Percentiles rank a stretch among this genome's conserved stretches.
Evolutionary conservation across 2,888 invertebrate genomes (phyloP).

Genomic region (Nycteola revayana): DNA sequence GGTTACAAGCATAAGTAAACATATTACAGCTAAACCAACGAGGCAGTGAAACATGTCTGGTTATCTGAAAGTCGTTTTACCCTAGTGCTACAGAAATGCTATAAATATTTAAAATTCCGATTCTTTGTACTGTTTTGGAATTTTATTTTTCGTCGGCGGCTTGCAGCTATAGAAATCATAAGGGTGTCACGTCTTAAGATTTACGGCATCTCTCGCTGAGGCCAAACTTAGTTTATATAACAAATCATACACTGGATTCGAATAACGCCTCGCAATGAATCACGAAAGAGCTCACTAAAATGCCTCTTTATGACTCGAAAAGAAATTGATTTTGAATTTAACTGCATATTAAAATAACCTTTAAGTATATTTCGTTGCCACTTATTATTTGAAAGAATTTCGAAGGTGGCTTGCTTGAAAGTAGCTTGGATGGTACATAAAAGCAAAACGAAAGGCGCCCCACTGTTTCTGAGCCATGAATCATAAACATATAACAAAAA

Average conservation of each 20-base stretch:
- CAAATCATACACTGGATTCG: constrained; percentile 63
- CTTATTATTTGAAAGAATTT: constrained; percentile 53
- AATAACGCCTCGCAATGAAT: constrained; percentile 53
- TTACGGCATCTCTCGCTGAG: constrained; percentile 71
- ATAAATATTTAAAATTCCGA: constrained; percentile 38
- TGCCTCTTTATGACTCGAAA: constrained; percentile 62
- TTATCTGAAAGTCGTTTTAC: constrained; percentile 10
- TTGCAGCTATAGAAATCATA: constrained; percentile 61
- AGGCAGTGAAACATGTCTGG: too few species aligned
- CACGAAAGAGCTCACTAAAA: constrained; percentile 61
- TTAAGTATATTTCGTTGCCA: constrained; percentile 68
- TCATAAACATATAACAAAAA: constrained; percentile 69
- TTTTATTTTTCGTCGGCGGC: constrained; percentile 54
- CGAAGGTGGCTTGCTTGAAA: constrained; percentile 36
- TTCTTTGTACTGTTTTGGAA: constrained; percentile 39
- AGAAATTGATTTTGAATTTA: constrained; percentile 77
- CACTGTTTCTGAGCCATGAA: constrained; percentile 56
- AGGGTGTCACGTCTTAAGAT: constrained; percentile 64
- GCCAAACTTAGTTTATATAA: constrained; percentile 59
- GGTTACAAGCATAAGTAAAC: too few species aligned
- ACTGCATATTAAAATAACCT: constrained; percentile 78
- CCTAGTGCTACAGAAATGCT: constrained; percentile 11
- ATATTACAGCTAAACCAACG: too few species aligned
- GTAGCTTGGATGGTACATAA: constrained; percentile 29
- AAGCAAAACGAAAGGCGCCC: constrained; percentile 49